Conservation (phyloP, 92 coral and sea anemone genomes). For the Phenganax marumi region DNA sequence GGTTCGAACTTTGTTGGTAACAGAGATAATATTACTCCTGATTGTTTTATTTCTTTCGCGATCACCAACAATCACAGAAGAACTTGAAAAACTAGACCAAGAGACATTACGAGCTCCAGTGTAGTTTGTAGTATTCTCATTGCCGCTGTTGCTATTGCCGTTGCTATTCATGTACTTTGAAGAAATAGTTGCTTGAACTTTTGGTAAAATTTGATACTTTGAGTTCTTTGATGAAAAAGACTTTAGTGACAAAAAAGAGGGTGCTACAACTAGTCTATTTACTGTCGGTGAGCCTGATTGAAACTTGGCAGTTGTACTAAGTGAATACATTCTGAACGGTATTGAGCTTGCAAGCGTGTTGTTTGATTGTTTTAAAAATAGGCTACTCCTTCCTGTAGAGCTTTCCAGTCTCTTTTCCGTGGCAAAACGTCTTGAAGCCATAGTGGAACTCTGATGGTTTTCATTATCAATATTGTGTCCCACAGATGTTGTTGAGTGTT, state of each 20-base stretch:
- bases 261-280: neutral
- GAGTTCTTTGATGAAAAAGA: neutral
- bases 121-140: neutral
- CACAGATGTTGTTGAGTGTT: neutral
- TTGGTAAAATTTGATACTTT: neutral
- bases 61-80: neutral
- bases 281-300: neutral
- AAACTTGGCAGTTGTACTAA: neutral
- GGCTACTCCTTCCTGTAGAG: neutral
- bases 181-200: neutral
- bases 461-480: neutral
- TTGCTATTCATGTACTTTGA: neutral
- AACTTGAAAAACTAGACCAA: neutral
- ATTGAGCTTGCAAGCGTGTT: neutral
- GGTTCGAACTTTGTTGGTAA: neutral
- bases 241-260: neutral
- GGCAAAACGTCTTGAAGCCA: neutral
- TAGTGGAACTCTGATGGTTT: neutral
- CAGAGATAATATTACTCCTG: neutral
- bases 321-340: neutral
- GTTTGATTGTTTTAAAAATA: neutral
- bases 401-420: neutral
- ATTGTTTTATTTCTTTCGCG: neutral
- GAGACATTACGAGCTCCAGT: neutral
- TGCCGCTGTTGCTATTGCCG: neutral